Conservation (phyloP, 2,113 vertebrate genomes). For the Cebidichthys violaceus region DNA sequence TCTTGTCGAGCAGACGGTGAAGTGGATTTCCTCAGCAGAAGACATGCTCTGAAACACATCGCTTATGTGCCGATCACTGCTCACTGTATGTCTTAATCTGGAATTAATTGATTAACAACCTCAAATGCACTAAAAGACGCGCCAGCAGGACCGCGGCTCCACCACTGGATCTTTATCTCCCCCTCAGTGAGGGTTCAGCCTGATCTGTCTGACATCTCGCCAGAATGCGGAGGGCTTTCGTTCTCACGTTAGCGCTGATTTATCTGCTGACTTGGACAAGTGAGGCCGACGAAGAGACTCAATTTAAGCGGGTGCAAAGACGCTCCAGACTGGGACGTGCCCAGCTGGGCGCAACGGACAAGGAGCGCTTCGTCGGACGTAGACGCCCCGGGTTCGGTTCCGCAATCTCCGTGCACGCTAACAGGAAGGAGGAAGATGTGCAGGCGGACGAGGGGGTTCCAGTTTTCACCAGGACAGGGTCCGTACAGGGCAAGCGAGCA, state of each 20-base stretch:
- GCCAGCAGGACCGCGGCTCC: constrained; percentile 26
- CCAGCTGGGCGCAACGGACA: constrained; percentile 14
- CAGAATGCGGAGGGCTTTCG: constrained; percentile 75
- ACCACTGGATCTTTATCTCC: constrained; percentile 27
- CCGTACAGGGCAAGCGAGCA: constrained; percentile 27
- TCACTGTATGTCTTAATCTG: constrained; percentile 40
- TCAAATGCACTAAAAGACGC: constrained; percentile 67
- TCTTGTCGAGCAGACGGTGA: not conserved
- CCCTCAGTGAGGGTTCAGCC: constrained; percentile 1
- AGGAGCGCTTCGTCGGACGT: constrained; percentile 30
- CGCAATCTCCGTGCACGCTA: constrained; percentile 66
- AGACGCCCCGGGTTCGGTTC: constrained; percentile 59
- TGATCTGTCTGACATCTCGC: not conserved
- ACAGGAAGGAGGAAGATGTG: constrained; percentile 46
- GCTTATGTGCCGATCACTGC: constrained; percentile 8
- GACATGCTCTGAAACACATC: constrained; percentile 46
- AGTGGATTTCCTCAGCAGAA: constrained; percentile 14
- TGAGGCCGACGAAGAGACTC: constrained; percentile 69
- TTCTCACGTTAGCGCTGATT: constrained; percentile 82
- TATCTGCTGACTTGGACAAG: constrained; percentile 83
- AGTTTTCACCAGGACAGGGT: constrained; percentile 22
- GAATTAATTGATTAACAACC: constrained; percentile 43
- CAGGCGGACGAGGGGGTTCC: constrained; percentile 67
- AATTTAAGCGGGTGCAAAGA: constrained; percentile 32
- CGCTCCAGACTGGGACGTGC: constrained; percentile 40